Conservation (phyloP, 1,140 invertebrate species). For the Tetranychus urticae region DNA sequence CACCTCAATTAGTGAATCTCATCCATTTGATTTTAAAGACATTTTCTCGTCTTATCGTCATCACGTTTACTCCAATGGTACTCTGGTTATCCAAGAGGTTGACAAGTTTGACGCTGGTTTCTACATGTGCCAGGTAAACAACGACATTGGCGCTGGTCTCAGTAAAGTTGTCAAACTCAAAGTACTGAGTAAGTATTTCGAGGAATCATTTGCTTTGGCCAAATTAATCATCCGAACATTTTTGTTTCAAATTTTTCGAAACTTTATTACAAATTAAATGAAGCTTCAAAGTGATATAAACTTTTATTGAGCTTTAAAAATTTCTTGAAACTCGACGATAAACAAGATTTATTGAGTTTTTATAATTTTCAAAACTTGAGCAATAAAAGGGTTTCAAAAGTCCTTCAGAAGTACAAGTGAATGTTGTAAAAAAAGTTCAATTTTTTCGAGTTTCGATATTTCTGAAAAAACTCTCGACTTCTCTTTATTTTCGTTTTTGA, state of each 20-base stretch:
- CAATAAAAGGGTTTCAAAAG: too few relatives aligned
- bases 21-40: constrained; percentile 11
- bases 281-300: too few relatives aligned
- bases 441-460: too few relatives aligned
- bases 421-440: too few relatives aligned
- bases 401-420: too few relatives aligned
- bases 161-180: constrained; percentile 35
- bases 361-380: too few relatives aligned
- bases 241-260: not conserved
- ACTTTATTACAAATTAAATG: not conserved
- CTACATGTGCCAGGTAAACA: constrained; percentile 30
- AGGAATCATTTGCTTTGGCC: not conserved
- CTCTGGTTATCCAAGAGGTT: constrained; percentile 20
- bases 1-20: not conserved
- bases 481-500: too few relatives aligned
- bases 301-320: too few relatives aligned
- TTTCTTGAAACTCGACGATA: too few relatives aligned
- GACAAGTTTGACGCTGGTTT: constrained; percentile 24
- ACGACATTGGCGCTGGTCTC: constrained; percentile 34
- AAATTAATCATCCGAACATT: not conserved
- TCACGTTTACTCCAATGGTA: constrained; percentile 38
- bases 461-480: too few relatives aligned
- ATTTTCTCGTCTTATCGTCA: constrained; percentile 36
- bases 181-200: constrained; percentile 18
- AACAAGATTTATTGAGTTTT: too few relatives aligned